Evolutionary conservation across 2,797 vertebrate species (phyloP).

Genomic region (Urosaurus nigricauda): DNA sequence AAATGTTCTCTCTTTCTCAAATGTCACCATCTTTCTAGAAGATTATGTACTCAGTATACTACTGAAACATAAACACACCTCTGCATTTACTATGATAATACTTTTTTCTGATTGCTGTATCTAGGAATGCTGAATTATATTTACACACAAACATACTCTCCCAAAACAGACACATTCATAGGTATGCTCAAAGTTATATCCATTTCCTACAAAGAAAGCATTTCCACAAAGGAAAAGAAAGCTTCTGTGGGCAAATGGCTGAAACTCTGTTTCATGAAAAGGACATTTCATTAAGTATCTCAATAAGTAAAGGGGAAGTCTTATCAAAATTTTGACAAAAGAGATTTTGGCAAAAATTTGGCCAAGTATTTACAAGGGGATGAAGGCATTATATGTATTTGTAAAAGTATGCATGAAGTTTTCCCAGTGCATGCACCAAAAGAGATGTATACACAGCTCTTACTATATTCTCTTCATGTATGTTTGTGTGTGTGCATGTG

Average conservation of each 20-base stretch:
- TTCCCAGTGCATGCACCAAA: no score
- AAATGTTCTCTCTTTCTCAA: constrained; percentile 64
- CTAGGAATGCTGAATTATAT: background rate
- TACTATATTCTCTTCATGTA: no score
- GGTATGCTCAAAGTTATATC: background rate
- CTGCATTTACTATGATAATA: constrained; percentile 53
- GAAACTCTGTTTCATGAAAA: background rate
- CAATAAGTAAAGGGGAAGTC: background rate
- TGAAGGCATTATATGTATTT: background rate
- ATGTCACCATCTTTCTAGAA: constrained; percentile 60
- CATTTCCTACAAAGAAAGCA: background rate
- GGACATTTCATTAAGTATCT: background rate
- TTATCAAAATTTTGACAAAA: background rate
- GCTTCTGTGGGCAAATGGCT: background rate
- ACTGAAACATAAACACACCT: background rate
- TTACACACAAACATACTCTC: background rate
- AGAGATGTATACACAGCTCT: no score
- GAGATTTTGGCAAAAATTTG: background rate
- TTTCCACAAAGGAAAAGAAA: background rate
- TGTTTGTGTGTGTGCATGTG: no score
- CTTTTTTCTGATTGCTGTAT: constrained; percentile 4
- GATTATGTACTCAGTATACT: background rate
- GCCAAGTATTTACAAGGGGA: background rate
- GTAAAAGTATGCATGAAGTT: no score
- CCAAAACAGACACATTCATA: background rate